Base-by-base conservation (phyloP, 2,888 invertebrate genomes). In the Anagyrus pseudococci region DNA sequence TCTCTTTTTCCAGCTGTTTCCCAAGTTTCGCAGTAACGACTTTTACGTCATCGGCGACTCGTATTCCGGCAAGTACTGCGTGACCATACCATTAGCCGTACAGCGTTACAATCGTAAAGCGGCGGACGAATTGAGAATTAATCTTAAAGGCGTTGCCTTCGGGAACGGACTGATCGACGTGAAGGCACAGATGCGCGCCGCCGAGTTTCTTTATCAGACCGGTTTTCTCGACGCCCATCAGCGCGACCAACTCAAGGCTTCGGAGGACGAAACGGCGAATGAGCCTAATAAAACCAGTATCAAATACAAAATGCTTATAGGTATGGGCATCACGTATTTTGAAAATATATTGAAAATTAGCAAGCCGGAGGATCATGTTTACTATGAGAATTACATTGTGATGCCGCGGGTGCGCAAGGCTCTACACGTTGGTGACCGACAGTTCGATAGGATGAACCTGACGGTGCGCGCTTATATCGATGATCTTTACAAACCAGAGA, bases 11-110 rank as follows among this genome's bases (percentile, higher is more conserved):
- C 84, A 87, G 67, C 76, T 96, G 0, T 97, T 94, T 76, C 88
- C 90, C 0, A 87, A 91, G 70, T 81, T 89, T 29, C 86, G 86
- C 73, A 77, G 83, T 4, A 88, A 88, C 70, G 89, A 89, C 48
- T 93, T 95, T 78, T 95, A 88, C 82, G 86, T 92, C 0, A 88
- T 91, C 0, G 94, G 95, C 2, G 94, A 95, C 82, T 93, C 92
- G 0, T 93, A 93, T 75, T 93, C 87, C 41, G 93, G 94, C 0
- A 89, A 89, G 76, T 89, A 89, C 75, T 86, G 88, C 0, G 96
- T 95, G 0, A 91, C 94, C 0, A 78, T 92, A 54, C 86, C 88
- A 0, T 87, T 90, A 74, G 87, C 89, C 0, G 92, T 93, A 59
- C 87, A 90, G 70, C 84, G 85, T 68, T 87, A 88, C 67, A 86